These are phyloP conservation scores for Phocides pigmalion DNA, from an alignment of 1,140 invertebrate genomes.

Conservation along the genomic window DNA sequence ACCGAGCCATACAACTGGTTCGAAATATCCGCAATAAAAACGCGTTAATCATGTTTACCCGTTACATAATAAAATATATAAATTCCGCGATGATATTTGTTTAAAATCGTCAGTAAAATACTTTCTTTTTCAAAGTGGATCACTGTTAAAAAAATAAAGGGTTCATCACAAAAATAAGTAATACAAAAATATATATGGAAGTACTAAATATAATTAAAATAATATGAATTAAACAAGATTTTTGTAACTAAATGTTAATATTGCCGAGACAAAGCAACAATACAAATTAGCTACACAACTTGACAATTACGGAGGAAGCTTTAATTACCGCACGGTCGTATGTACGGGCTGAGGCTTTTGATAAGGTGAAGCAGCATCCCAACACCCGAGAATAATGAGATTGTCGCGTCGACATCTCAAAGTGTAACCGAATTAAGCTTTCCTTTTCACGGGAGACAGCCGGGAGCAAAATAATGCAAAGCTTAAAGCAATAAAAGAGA, in stretches of 20 bases:
- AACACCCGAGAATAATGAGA: slow-evolving; percentile 73
- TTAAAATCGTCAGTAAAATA: too few relatives aligned
- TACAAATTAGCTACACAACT: slow-evolving; percentile 28
- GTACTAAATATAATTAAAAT: too few relatives aligned
- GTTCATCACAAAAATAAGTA: too few relatives aligned
- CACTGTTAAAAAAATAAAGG: too few relatives aligned
- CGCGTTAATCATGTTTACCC: too few relatives aligned
- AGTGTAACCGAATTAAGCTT: slow-evolving; percentile 80
- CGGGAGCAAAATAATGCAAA: slow-evolving; percentile 79
- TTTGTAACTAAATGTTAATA: background rate
- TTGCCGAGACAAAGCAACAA: slow-evolving; percentile 16
- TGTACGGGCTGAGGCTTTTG: slow-evolving; percentile 62
- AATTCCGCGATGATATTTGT: too few relatives aligned
- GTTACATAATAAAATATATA: too few relatives aligned
- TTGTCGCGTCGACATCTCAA: slow-evolving; percentile 79
- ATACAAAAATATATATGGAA: too few relatives aligned
- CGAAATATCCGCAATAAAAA: too few relatives aligned
- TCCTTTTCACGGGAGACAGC: slow-evolving; percentile 70
- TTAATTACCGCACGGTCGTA: slow-evolving; percentile 20
- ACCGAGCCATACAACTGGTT: too few relatives aligned
- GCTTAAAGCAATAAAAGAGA: slow-evolving; percentile 76
- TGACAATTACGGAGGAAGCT: slow-evolving; percentile 21
- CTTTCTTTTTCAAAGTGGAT: too few relatives aligned
- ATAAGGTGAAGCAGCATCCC: slow-evolving; percentile 63
- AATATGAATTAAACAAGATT: background rate